Evolutionary conservation across 1,140 invertebrate genomes (phyloP).

Genomic region (Stegodyphus dumicola): DNA sequence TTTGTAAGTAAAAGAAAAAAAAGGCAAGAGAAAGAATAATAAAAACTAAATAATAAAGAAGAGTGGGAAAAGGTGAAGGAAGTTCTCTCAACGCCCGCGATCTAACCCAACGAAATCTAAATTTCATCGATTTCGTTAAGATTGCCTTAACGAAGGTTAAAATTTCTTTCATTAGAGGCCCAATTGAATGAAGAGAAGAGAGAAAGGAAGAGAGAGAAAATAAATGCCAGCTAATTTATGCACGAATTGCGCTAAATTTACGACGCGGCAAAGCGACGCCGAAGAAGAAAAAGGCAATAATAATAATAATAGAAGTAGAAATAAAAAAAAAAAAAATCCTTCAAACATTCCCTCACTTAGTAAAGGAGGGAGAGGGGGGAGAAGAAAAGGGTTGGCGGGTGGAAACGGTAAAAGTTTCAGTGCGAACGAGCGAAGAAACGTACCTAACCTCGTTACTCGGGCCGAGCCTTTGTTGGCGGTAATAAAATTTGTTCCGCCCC

Average conservation of each 20-base stretch:
- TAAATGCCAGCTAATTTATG: slow-evolving; percentile 44
- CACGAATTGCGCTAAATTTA: slow-evolving; percentile 33
- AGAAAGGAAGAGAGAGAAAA: slow-evolving; percentile 22
- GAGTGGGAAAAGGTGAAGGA: too few relatives aligned
- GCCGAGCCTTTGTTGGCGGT: slow-evolving; percentile 42
- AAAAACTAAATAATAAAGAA: too few relatives aligned
- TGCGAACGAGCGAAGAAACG: slow-evolving; percentile 28
- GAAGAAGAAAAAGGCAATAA: slow-evolving; percentile 15
- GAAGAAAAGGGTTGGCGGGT: neutral
- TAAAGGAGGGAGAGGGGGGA: neutral
- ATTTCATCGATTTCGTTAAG: neutral
- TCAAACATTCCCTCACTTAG: neutral
- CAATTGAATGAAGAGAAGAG: neutral
- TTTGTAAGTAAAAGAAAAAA: neutral
- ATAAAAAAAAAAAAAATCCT: neutral
- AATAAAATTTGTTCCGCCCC: slow-evolving; percentile 57
- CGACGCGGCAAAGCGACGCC: slow-evolving; percentile 11
- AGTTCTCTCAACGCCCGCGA: too few relatives aligned
- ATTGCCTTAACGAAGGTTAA: slow-evolving; percentile 38
- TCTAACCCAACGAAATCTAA: slow-evolving; percentile 6
- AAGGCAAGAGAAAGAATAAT: too few relatives aligned
- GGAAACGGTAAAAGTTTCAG: slow-evolving; percentile 51
- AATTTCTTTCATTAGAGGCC: slow-evolving; percentile 10
- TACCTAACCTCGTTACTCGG: slow-evolving; percentile 41
- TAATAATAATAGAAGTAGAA: slow-evolving; percentile 28